A percentile compares a stretch with the other conserved stretches of the same genome.
Evolutionary conservation across 2,888 invertebrate genomes (phyloP).

Genomic region (Amblyjoppa fuscipennis): DNA sequence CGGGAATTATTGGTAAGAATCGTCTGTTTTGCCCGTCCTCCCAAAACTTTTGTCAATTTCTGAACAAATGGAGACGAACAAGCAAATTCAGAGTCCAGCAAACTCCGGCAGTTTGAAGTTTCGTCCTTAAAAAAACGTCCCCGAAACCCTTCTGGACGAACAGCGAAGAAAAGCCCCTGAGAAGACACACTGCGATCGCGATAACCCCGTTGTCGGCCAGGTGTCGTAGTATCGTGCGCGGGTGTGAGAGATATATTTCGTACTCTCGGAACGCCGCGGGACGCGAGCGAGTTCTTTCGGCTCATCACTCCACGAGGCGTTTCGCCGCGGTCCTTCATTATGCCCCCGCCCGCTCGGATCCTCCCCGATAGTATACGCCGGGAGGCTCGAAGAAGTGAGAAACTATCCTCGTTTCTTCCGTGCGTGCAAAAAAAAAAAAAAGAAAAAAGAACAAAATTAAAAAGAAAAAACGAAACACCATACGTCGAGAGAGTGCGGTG

Average conservation of each 20-base stretch:
- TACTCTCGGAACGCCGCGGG: conserved; percentile 30
- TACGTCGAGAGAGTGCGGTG: not conserved
- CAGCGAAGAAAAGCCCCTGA: not conserved
- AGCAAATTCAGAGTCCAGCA: not conserved
- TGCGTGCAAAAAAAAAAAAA: conserved; percentile 54
- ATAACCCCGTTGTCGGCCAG: conserved; percentile 57
- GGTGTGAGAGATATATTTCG: conserved; percentile 57
- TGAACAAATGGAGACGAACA: not conserved
- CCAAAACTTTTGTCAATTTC: not conserved
- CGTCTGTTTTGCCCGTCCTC: not conserved
- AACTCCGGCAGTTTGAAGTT: too few relatives aligned
- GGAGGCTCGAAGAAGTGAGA: conserved; percentile 55
- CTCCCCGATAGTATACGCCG: conserved; percentile 53
- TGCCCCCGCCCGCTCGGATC: conserved; percentile 45
- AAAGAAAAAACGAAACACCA: conserved; percentile 54
- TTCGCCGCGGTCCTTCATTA: conserved; percentile 39
- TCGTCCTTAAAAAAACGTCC: not conserved
- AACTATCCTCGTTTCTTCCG: conserved; percentile 56
- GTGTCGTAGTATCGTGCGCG: conserved; percentile 57
- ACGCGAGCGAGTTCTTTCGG: conserved; percentile 42
- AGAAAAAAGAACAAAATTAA: conserved; percentile 39
- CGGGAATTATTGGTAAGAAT: not conserved
- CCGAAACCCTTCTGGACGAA: not conserved
- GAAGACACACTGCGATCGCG: conserved; percentile 54
- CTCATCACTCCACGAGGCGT: conserved; percentile 59